These are phyloP conservation scores for Pandemis cinnamomeana DNA, from an alignment of 2,888 invertebrate genomes.

Conservation along the genomic window DNA sequence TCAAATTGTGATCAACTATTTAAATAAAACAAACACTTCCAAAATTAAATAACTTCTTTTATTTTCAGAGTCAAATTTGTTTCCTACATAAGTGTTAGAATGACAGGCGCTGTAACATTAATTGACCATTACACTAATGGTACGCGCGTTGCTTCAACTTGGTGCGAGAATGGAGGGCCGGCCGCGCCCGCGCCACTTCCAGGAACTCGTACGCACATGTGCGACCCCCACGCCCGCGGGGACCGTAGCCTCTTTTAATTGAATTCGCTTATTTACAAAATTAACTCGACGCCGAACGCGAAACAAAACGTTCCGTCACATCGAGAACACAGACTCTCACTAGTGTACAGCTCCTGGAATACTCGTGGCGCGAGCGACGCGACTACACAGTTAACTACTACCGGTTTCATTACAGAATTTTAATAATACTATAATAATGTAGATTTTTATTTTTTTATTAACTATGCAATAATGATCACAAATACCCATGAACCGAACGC, in stretches of 20 bases:
- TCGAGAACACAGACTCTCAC: slow-evolving; percentile 7
- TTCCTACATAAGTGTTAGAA: slow-evolving; percentile 84
- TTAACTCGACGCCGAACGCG: slow-evolving; percentile 1
- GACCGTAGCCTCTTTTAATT: slow-evolving; percentile 2
- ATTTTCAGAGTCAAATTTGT: slow-evolving; percentile 84
- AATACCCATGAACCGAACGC: slow-evolving; percentile 80
- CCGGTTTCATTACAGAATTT: slow-evolving; percentile 71
- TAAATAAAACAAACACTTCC: slow-evolving; percentile 78
- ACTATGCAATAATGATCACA: slow-evolving; percentile 82
- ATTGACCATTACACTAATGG: slow-evolving; percentile 80
- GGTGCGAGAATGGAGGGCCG: slow-evolving; percentile 73
- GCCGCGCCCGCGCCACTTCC: slow-evolving; percentile 42
- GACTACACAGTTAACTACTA: slow-evolving; percentile 60
- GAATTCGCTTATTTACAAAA: slow-evolving; percentile 24
- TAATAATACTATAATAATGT: slow-evolving; percentile 68
- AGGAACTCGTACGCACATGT: slow-evolving; percentile 8
- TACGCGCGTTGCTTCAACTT: slow-evolving; percentile 67
- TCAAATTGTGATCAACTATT: background rate
- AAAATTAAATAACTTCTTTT: slow-evolving; percentile 85
- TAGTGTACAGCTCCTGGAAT: slow-evolving; percentile 21
- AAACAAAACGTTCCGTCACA: slow-evolving; percentile 2
- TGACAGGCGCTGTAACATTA: slow-evolving; percentile 79
- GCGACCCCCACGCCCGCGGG: background rate
- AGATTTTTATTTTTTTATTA: slow-evolving; percentile 69
- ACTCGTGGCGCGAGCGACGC: slow-evolving; percentile 38